Percentiles rank a stretch among this genome's conserved stretches.
Evolutionary conservation across 2,113 vertebrate species (phyloP).

Genomic region (Serinus canaria): DNA sequence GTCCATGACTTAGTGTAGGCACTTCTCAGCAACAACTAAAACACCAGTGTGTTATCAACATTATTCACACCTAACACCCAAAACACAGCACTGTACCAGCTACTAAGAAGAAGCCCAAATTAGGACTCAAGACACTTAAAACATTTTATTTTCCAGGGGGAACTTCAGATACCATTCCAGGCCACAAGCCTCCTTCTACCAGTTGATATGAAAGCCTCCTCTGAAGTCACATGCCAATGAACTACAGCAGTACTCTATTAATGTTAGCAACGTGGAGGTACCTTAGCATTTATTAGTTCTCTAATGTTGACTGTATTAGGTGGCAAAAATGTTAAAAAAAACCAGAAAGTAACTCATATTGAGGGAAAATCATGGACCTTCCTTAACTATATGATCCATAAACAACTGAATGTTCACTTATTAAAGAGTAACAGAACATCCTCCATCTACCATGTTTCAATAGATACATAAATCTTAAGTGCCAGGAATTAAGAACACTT

Average conservation of each 20-base stretch:
- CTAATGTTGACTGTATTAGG: neutral
- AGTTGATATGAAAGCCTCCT: neutral
- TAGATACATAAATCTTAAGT: neutral
- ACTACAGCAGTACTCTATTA: neutral
- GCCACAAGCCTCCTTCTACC: neutral
- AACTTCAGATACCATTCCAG: neutral
- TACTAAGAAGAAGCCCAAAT: neutral
- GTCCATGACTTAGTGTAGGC: neutral
- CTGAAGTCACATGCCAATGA: neutral
- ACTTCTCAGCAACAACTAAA: neutral
- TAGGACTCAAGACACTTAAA: neutral
- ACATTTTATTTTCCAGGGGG: neutral
- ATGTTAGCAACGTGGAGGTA: neutral
- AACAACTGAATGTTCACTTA: neutral
- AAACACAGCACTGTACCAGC: neutral
- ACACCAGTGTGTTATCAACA: neutral
- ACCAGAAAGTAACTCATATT: neutral
- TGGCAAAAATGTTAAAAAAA: neutral
- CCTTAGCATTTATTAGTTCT: neutral
- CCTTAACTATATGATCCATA: neutral
- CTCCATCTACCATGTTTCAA: neutral
- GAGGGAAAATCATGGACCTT: neutral
- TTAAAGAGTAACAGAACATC: neutral
- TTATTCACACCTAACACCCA: neutral
- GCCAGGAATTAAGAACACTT: neutral